phyloP scores from a whole-genome alignment of 2,888 invertebrate genomes.

The Lasioglossum leucozonium region DNA sequence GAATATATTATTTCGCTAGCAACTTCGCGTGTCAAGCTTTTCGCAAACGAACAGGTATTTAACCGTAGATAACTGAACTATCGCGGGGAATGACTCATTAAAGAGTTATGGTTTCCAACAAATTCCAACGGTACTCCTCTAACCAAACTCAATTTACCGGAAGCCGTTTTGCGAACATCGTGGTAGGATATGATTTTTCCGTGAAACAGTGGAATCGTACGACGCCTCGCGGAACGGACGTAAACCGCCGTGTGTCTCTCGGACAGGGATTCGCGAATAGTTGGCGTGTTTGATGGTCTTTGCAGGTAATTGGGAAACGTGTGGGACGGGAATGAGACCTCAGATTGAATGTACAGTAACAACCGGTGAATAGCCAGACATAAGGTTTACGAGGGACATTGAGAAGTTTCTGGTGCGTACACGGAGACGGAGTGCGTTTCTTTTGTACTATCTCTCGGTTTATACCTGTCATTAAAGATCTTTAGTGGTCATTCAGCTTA shows the following conservation, averaged over 20 bases:
- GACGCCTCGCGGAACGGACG: slow-evolving; percentile 1
- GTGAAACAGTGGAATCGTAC: slow-evolving; percentile 47
- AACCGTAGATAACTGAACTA: no score
- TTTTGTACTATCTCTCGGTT: neutral
- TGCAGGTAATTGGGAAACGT: slow-evolving; percentile 8
- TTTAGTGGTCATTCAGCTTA: slow-evolving; percentile 5
- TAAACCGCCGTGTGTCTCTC: neutral
- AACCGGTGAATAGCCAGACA: slow-evolving; percentile 8
- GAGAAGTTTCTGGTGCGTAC: slow-evolving; percentile 4
- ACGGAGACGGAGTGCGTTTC: neutral
- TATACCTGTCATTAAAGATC: slow-evolving; percentile 3
- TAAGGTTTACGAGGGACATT: slow-evolving; percentile 9
- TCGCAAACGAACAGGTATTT: no score
- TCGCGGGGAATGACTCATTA: no score
- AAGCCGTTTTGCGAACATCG: slow-evolving; percentile 47
- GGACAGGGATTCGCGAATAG: slow-evolving; percentile 5
- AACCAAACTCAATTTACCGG: slow-evolving; percentile 62
- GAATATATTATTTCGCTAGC: neutral
- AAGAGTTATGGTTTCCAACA: neutral
- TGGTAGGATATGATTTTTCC: slow-evolving; percentile 56
- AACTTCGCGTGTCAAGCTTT: neutral
- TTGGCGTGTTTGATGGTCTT: neutral
- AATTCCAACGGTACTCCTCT: neutral
- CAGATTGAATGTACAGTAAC: slow-evolving; percentile 21
- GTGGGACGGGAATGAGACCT: slow-evolving; percentile 13